Conservation (phyloP, 2,113 vertebrate genomes). For the Carassius auratus region DNA sequence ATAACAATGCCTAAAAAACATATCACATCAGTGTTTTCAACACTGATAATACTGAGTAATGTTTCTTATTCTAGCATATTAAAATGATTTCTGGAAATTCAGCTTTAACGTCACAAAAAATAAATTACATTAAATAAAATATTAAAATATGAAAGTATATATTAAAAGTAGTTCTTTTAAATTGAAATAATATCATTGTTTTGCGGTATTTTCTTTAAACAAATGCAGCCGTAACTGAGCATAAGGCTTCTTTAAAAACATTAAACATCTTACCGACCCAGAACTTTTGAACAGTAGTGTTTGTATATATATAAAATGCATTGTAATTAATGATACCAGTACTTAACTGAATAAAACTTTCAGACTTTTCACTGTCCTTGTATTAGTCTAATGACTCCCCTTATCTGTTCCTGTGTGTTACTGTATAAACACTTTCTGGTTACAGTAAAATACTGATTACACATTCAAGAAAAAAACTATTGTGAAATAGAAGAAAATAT, state of each 20-base stretch:
- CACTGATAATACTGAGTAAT: too few species aligned
- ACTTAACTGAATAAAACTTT: background rate
- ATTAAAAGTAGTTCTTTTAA: background rate
- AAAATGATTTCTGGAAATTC: too few species aligned
- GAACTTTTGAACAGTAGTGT: background rate
- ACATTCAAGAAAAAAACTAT: background rate
- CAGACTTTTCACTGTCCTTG: background rate
- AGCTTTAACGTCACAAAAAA: background rate
- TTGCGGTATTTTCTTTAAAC: background rate
- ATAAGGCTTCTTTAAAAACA: background rate
- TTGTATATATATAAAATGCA: background rate
- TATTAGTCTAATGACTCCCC: background rate
- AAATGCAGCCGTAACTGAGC: background rate
- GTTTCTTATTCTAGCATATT: too few species aligned
- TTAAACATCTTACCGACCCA: background rate
- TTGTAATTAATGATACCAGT: background rate
- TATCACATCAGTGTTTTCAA: too few species aligned
- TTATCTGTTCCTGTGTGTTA: slow-evolving; percentile 2
- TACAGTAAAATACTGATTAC: background rate
- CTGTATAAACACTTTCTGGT: background rate
- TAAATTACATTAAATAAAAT: background rate
- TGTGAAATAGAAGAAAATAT: background rate
- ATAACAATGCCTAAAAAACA: too few species aligned
- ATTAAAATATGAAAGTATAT: background rate
- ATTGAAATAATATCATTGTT: background rate